Conservation (phyloP, 1,140 invertebrate species). For the Holotrichia oblita region DNA sequence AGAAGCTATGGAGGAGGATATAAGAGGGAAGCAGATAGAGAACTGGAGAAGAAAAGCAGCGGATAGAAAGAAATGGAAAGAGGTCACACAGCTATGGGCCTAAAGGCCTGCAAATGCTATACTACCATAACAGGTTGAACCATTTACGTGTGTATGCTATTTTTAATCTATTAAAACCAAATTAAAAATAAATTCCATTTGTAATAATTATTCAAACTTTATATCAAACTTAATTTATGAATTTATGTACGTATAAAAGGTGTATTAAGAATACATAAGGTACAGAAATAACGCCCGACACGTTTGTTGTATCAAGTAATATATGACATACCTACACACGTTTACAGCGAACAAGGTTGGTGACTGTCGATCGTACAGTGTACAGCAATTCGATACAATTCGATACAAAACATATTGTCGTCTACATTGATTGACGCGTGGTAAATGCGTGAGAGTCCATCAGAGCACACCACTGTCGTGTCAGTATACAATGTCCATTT, state of each 20-base stretch:
- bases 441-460: slow-evolving; percentile 37
- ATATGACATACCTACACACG: slow-evolving; percentile 37
- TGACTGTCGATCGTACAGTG: slow-evolving; percentile 6
- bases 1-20: too few relatives aligned
- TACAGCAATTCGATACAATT: not conserved
- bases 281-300: slow-evolving; percentile 9
- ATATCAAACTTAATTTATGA: too few relatives aligned
- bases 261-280: not conserved
- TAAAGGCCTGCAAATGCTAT: too few relatives aligned
- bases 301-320: slow-evolving; percentile 41
- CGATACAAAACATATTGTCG: slow-evolving; percentile 41
- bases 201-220: too few relatives aligned
- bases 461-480: slow-evolving; percentile 39
- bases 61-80: too few relatives aligned
- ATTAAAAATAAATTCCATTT: too few relatives aligned
- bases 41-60: too few relatives aligned
- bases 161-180: too few relatives aligned
- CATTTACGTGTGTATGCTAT: too few relatives aligned
- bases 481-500: slow-evolving; percentile 43
- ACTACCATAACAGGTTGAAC: too few relatives aligned
- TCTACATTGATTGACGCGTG: slow-evolving; percentile 43
- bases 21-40: too few relatives aligned
- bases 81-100: too few relatives aligned
- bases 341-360: slow-evolving; percentile 33
- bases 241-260: not conserved